phyloP scores from a whole-genome alignment of 2,888 invertebrate species.

The Acrobasis consociella region DNA sequence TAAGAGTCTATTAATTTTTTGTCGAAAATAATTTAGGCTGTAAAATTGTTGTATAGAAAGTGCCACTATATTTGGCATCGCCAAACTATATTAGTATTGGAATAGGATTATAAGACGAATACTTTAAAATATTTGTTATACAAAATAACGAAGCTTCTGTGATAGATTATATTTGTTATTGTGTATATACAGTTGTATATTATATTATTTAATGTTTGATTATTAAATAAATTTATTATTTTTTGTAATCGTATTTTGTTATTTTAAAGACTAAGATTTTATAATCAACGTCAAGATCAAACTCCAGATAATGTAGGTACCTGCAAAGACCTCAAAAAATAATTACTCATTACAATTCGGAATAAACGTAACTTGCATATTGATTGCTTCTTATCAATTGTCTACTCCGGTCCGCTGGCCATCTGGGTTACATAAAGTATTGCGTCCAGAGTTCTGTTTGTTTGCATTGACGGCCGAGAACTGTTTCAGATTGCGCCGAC shows the following conservation, averaged over 20 bases:
- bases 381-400: constrained; percentile 30
- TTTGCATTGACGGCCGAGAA: constrained; percentile 34
- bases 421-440: constrained; percentile 50
- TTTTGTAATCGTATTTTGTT: constrained; percentile 14
- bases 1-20: constrained; percentile 1
- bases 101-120: not conserved
- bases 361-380: constrained; percentile 24
- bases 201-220: constrained; percentile 19
- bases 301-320: not conserved
- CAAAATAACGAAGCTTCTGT: constrained; percentile 55
- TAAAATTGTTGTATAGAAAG: constrained; percentile 25
- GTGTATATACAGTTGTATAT: constrained; percentile 21
- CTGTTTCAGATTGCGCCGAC: constrained; percentile 44
- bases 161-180: constrained; percentile 52
- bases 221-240: constrained; percentile 18
- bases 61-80: constrained; percentile 30
- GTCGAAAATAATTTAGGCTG: constrained; percentile 10
- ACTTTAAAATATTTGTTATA: constrained; percentile 10
- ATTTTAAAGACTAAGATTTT: not conserved
- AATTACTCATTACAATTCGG: constrained; percentile 8
- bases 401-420: constrained; percentile 44
- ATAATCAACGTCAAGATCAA: not conserved
- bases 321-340: not conserved
- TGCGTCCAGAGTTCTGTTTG: constrained; percentile 45
- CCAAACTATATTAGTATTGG: constrained; percentile 11